Evolutionary conservation across 2,888 invertebrate genomes (phyloP).

Genomic region (Lacanobia oleracea): DNA sequence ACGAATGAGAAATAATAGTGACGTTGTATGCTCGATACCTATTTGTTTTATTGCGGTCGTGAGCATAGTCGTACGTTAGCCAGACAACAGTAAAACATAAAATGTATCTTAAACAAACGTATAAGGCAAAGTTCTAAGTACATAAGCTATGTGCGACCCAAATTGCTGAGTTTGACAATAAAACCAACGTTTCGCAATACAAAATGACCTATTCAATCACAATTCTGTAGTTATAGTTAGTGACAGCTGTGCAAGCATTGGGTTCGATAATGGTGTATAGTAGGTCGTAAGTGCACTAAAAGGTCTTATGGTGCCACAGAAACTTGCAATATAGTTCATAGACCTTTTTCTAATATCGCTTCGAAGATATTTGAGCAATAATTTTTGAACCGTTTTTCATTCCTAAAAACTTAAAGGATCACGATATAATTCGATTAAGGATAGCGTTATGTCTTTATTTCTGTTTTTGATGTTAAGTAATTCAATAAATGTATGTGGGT

Average conservation of each 20-base stretch:
- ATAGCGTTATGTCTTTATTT: too few relatives aligned
- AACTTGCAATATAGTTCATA: too few relatives aligned
- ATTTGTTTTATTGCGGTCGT: not conserved
- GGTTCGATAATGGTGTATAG: not conserved
- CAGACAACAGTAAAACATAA: not conserved
- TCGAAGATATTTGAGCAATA: too few relatives aligned
- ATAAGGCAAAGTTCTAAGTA: not conserved
- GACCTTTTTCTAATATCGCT: too few relatives aligned
- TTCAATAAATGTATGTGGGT: too few relatives aligned
- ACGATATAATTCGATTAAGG: too few relatives aligned
- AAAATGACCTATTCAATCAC: not conserved
- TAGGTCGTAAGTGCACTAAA: too few relatives aligned
- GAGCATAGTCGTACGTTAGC: not conserved
- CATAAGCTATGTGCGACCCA: not conserved
- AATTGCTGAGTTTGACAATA: conserved; percentile 4
- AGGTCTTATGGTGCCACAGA: not conserved
- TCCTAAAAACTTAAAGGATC: too few relatives aligned
- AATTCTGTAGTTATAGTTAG: not conserved
- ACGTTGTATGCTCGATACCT: not conserved
- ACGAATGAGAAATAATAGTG: too few relatives aligned
- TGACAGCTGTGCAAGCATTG: not conserved
- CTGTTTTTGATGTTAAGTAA: too few relatives aligned
- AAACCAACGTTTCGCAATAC: not conserved
- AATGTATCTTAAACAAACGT: not conserved
- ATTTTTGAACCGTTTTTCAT: too few relatives aligned